phyloP scores from a whole-genome alignment of 2,888 invertebrate species.

The Carcina quercana region DNA sequence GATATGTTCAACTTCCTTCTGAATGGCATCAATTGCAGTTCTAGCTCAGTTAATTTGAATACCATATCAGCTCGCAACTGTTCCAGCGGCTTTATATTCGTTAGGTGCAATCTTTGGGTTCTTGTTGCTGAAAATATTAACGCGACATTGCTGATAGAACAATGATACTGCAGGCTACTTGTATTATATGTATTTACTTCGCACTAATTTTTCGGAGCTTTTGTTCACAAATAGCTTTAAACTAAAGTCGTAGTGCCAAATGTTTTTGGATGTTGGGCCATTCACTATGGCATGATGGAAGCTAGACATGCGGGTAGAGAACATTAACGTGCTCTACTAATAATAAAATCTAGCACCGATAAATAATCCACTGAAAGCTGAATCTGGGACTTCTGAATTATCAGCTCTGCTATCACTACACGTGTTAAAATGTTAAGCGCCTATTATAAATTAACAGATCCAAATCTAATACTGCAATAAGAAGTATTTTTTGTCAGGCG shows the following conservation, averaged over 20 bases:
- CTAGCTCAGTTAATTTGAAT: constrained; percentile 84
- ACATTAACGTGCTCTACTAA: no score
- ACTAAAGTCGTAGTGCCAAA: no score
- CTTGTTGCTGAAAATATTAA: constrained; percentile 57
- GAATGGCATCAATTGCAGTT: constrained; percentile 82
- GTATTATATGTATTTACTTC: no score
- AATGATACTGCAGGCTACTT: neutral
- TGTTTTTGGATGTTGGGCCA: no score
- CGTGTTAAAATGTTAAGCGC: neutral
- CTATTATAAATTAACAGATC: neutral
- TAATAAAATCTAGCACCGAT: no score
- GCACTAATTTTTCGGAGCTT: no score
- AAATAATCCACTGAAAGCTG: no score
- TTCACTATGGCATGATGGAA: no score
- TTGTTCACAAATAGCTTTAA: no score
- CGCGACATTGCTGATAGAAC: neutral
- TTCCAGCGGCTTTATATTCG: constrained; percentile 80
- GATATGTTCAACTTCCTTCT: constrained; percentile 83
- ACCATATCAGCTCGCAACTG: constrained; percentile 81
- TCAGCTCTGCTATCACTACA: neutral
- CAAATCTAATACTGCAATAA: no score
- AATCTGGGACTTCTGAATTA: neutral
- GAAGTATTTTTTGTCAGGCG: no score
- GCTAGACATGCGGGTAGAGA: no score
- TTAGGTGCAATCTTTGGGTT: constrained; percentile 77